phyloP scores from a whole-genome alignment of 1,140 invertebrate genomes.

The Linepithema humile region DNA sequence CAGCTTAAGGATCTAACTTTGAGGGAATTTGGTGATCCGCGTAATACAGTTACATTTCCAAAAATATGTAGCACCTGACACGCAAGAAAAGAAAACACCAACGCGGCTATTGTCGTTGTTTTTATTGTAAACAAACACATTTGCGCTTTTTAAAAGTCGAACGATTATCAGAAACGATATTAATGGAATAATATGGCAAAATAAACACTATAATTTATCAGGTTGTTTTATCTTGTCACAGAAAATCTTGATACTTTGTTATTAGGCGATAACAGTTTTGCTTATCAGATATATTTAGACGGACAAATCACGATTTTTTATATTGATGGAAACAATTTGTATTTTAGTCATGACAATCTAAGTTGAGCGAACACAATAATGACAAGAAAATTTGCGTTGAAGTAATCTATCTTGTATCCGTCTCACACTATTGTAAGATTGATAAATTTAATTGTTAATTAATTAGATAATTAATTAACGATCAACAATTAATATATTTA shows the following conservation, averaged over 20 bases:
- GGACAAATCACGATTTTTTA: not conserved
- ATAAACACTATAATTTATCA: not conserved
- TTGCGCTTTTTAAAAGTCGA: not conserved
- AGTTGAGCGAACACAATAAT: not conserved
- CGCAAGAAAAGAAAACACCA: slow-evolving; percentile 1
- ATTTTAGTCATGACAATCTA: not conserved
- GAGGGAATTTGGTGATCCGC: not conserved
- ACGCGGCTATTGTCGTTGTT: not conserved
- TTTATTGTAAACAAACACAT: not conserved
- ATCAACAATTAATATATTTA: too few species aligned
- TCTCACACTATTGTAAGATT: too few species aligned
- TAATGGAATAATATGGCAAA: not conserved
- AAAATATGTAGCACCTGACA: too few species aligned
- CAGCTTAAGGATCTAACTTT: slow-evolving; percentile 46
- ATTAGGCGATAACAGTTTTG: not conserved
- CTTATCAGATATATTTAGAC: not conserved
- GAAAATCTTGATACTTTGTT: not conserved
- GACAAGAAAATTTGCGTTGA: not conserved
- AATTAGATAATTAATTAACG: too few species aligned
- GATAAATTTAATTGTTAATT: too few species aligned
- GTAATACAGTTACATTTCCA: too few species aligned
- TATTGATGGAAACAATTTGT: not conserved
- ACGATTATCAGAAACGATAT: not conserved
- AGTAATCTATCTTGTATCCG: not conserved
- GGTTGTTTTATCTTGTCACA: not conserved